Evolutionary conservation across 1,140 invertebrate species (phyloP).

Genomic region (Magallana angulata): DNA sequence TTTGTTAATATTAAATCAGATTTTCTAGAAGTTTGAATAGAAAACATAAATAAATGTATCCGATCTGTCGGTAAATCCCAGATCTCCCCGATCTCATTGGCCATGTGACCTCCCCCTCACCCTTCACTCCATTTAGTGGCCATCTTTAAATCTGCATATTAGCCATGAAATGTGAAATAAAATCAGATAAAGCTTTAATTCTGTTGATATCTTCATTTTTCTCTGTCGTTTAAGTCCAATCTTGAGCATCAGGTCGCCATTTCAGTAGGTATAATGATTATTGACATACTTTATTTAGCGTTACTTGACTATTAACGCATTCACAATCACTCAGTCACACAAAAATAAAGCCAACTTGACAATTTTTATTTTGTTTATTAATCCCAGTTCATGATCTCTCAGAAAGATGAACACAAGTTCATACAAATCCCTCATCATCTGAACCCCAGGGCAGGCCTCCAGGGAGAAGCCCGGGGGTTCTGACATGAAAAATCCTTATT

Average conservation of each 20-base stretch:
- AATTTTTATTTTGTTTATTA: no score
- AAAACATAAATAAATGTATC: constrained; percentile 1
- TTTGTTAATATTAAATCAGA: constrained; percentile 35
- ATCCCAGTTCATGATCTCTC: no score
- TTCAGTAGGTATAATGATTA: no score
- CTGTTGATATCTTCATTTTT: not conserved
- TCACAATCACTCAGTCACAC: not conserved
- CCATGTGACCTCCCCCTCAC: not conserved
- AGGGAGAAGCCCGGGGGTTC: no score
- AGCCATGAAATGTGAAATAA: constrained; percentile 24
- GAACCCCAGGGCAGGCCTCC: no score
- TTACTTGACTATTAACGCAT: no score
- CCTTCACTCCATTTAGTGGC: not conserved
- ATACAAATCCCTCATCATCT: no score
- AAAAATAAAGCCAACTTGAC: not conserved
- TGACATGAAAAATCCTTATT: no score
- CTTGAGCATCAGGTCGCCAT: not conserved
- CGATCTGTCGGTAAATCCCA: not conserved
- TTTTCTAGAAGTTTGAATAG: not conserved
- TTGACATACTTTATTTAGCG: no score
- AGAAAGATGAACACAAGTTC: no score
- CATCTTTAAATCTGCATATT: constrained; percentile 26
- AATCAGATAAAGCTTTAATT: constrained; percentile 1
- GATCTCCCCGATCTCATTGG: not conserved
- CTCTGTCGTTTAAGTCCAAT: not conserved